Percentiles rank a stretch among this genome's conserved stretches.
These are phyloP conservation scores for Cantharis rufa DNA, from an alignment of 2,888 invertebrate species.

Conservation along the genomic window DNA sequence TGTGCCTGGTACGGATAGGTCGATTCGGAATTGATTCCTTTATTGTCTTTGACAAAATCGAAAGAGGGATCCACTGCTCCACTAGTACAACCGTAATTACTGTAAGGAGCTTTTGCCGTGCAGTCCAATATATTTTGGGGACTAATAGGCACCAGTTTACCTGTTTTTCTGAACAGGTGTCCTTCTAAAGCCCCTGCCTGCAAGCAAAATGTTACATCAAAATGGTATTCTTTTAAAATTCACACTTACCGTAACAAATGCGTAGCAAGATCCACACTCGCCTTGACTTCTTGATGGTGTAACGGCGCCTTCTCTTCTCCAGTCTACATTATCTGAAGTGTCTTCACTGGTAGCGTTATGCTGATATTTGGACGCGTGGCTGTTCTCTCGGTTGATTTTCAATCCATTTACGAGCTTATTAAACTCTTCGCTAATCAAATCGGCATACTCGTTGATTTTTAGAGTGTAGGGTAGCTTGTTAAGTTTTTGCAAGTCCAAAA, in stretches of 20 bases:
- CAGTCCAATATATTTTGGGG: conserved; percentile 60
- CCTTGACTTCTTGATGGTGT: conserved; percentile 62
- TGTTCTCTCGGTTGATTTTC: conserved; percentile 11
- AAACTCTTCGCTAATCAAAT: conserved; percentile 35
- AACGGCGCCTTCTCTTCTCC: conserved; percentile 60
- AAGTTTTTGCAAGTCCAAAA: background rate
- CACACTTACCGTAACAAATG: conserved; percentile 62
- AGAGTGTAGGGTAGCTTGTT: background rate
- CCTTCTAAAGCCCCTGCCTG: conserved; percentile 59
- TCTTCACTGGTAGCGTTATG: conserved; percentile 35
- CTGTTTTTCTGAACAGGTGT: conserved; percentile 54
- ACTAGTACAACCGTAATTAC: conserved; percentile 56
- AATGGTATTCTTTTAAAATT: background rate
- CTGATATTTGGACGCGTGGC: conserved; percentile 6
- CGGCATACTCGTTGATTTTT: conserved; percentile 20
- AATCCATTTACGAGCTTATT: conserved; percentile 18
- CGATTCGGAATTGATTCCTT: conserved; percentile 59
- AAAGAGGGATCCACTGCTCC: conserved; percentile 56
- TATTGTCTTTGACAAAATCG: conserved; percentile 49
- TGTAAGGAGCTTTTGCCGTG: conserved; percentile 45
- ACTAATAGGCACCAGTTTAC: conserved; percentile 54
- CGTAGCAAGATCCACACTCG: conserved; percentile 68
- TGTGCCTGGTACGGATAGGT: conserved; percentile 57
- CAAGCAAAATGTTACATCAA: background rate
- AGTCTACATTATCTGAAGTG: conserved; percentile 57